phyloP scores from a whole-genome alignment of 2,888 invertebrate genomes.

The Nymphalis c-album region DNA sequence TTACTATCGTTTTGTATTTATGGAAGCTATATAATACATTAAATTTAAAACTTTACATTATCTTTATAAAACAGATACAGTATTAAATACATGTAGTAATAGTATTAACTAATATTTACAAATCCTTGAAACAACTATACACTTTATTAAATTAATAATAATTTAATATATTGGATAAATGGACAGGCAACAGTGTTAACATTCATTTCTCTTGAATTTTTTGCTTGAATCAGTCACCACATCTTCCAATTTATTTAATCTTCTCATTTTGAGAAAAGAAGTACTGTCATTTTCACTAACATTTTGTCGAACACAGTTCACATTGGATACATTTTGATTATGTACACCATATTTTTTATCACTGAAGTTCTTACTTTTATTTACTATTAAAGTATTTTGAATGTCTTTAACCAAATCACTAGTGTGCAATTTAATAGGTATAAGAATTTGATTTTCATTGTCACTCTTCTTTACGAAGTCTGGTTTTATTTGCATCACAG shows the following conservation, averaged over 20 bases:
- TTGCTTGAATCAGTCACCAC: slow-evolving; percentile 69
- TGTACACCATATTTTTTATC: slow-evolving; percentile 79
- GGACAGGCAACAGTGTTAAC: slow-evolving; percentile 64
- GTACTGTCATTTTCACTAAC: slow-evolving; percentile 71
- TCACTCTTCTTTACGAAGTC: slow-evolving; percentile 69
- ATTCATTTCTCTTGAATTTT: slow-evolving; percentile 77
- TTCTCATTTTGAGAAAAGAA: slow-evolving; percentile 70
- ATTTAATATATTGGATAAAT: slow-evolving; percentile 71
- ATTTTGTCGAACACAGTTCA: slow-evolving; percentile 72
- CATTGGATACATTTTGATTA: slow-evolving; percentile 75
- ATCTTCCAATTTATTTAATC: slow-evolving; percentile 72
- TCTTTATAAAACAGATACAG: slow-evolving; percentile 74
- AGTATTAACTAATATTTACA: slow-evolving; percentile 77
- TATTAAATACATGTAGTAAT: slow-evolving; percentile 76
- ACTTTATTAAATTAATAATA: slow-evolving; percentile 72
- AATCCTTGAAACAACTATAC: slow-evolving; percentile 70
- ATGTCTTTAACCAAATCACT: slow-evolving; percentile 78
- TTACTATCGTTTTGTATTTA: slow-evolving; percentile 59
- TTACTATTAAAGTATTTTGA: slow-evolving; percentile 76
- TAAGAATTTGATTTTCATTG: slow-evolving; percentile 73
- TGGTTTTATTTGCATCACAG: slow-evolving; percentile 71
- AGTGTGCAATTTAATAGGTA: slow-evolving; percentile 70
- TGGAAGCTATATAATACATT: slow-evolving; percentile 76
- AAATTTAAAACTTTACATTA: slow-evolving; percentile 71
- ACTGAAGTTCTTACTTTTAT: slow-evolving; percentile 75